A percentile compares a stretch with the other conserved stretches of the same genome.
phyloP scores from a whole-genome alignment of 2,797 vertebrate genomes.

The Sebastes flavidus region DNA sequence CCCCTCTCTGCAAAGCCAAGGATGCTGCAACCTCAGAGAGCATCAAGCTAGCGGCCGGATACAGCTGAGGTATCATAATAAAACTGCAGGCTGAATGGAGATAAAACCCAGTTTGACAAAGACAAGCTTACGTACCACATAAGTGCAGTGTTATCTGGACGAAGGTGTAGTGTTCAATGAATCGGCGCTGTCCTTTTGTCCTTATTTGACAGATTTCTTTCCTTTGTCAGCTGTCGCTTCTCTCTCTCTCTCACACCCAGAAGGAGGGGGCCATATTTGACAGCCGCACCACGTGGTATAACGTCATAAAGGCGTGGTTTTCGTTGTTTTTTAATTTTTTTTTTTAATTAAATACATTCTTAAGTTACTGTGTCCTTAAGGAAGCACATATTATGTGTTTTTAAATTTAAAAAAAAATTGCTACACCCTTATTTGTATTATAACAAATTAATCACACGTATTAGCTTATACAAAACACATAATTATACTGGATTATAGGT shows the following conservation, averaged over 20 bases:
- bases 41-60: constrained; percentile 50
- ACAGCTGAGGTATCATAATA: constrained; percentile 40
- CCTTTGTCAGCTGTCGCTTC: constrained; percentile 66
- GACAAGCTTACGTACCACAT: constrained; percentile 63
- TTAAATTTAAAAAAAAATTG: too few species aligned
- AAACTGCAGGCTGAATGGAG: background rate
- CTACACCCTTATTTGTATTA: background rate
- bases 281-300: constrained; percentile 79
- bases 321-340: background rate
- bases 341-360: background rate
- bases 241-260: constrained; percentile 55
- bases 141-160: background rate
- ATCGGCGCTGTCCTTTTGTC: background rate
- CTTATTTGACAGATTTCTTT: constrained; percentile 4
- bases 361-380: background rate
- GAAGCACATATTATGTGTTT: rapidly evolving
- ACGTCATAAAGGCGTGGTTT: constrained; percentile 9
- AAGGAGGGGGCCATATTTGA: constrained; percentile 81
- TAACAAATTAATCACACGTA: background rate
- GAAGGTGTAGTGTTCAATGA: background rate
- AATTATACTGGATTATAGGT: background rate
- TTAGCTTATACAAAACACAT: background rate
- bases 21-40: constrained; percentile 56
- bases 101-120: background rate
- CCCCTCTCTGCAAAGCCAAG: background rate